phyloP scores from a whole-genome alignment of 37 sponge, comb jelly and placozoan species.

The Spongia lamella region DNA sequence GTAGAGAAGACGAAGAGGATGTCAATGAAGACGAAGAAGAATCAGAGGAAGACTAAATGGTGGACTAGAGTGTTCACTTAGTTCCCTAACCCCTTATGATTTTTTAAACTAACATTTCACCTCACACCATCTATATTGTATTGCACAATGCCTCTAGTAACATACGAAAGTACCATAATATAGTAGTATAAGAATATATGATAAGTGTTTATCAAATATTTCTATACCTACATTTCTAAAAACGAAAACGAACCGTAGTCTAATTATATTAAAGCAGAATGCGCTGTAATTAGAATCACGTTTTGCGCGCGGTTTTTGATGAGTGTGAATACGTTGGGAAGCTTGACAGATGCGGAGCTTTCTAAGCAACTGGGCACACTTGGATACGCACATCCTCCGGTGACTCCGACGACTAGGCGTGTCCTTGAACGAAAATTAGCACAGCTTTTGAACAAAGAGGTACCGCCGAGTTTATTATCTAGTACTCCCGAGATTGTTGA shows the following conservation, averaged over 20 bases:
- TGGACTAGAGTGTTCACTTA: constrained; percentile 3
- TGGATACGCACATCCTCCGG: constrained; percentile 14
- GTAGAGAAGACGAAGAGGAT: constrained; percentile 30
- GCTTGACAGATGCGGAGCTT: constrained; percentile 40
- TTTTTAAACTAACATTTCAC: no score
- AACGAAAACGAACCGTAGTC: no score
- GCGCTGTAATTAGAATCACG: no score
- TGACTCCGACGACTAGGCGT: constrained; percentile 37
- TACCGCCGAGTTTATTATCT: not conserved
- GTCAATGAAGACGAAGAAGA: constrained; percentile 50
- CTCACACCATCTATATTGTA: no score
- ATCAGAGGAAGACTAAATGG: constrained; percentile 12
- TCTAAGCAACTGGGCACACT: not conserved
- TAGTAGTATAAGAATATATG: no score
- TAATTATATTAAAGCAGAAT: no score
- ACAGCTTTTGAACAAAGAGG: not conserved
- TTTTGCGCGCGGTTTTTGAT: no score
- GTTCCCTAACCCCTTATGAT: not conserved
- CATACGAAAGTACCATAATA: no score
- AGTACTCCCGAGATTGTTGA: not conserved
- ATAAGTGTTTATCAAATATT: no score
- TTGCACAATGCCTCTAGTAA: no score
- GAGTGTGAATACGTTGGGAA: no score
- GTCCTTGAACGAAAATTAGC: constrained; percentile 39
- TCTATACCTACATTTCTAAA: no score